Percentiles rank a stretch among this genome's conserved stretches.
These are phyloP conservation scores for Conus canariensis DNA, from an alignment of 2,888 invertebrate genomes.

Conservation along the genomic window DNA sequence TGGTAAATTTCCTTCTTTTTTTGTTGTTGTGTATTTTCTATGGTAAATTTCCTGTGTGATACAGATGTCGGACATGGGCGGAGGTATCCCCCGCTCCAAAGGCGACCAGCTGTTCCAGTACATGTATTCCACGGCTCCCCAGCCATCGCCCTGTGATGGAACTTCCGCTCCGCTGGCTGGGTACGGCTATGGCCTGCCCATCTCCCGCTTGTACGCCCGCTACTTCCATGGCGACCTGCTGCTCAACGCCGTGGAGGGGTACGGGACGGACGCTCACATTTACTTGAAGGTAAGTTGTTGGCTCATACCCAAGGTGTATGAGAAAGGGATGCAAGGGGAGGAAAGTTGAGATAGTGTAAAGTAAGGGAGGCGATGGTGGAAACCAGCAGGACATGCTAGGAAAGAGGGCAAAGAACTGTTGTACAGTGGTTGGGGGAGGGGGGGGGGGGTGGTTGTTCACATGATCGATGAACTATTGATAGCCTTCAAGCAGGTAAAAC, in stretches of 20 bases:
- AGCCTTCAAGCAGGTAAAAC: too few species aligned
- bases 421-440: too few species aligned
- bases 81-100: slow-evolving; percentile 91
- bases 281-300: background rate
- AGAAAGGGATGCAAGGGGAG: background rate
- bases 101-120: slow-evolving; percentile 96
- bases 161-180: slow-evolving; percentile 92
- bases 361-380: background rate
- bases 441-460: too few species aligned
- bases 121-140: slow-evolving; percentile 99
- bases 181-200: slow-evolving; percentile 98
- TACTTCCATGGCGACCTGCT: slow-evolving; percentile 98
- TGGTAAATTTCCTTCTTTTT: too few species aligned
- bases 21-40: too few species aligned
- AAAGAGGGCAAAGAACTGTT: background rate
- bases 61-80: slow-evolving; percentile 96
- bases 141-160: slow-evolving; percentile 86
- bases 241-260: slow-evolving; percentile 95
- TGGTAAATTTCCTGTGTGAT: too few species aligned
- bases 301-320: background rate
- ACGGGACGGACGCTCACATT: slow-evolving; percentile 95
- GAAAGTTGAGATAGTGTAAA: too few species aligned
- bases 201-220: slow-evolving; percentile 96
- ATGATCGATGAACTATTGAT: too few species aligned
- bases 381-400: background rate